These are phyloP conservation scores for Trypoxylon attenuatum DNA, from an alignment of 2,888 invertebrate species.

Conservation along the genomic window DNA sequence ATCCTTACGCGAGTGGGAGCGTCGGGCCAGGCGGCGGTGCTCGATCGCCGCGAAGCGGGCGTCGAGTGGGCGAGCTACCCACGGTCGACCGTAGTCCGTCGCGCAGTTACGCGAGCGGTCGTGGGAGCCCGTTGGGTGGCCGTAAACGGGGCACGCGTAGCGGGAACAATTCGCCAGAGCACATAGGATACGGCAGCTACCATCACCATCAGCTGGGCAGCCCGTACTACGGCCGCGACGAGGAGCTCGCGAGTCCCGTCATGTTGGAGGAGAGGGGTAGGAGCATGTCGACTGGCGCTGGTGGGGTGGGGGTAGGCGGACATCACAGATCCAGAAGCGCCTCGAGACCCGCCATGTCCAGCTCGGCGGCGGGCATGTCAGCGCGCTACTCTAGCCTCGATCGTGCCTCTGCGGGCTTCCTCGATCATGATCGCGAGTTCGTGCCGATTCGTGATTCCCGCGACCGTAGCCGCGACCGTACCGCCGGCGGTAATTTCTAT, in stretches of 20 bases:
- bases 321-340: slow-evolving; percentile 88
- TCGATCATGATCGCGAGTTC: slow-evolving; percentile 90
- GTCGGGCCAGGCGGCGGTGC: slow-evolving; percentile 81
- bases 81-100: slow-evolving; percentile 94
- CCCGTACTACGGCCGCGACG: slow-evolving; percentile 78
- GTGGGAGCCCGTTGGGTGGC: slow-evolving; percentile 78
- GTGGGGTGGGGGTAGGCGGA: slow-evolving; percentile 81
- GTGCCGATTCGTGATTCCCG: slow-evolving; percentile 88
- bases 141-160: slow-evolving; percentile 76
- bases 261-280: slow-evolving; percentile 85
- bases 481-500: slow-evolving; percentile 78
- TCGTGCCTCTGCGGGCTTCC: slow-evolving; percentile 79
- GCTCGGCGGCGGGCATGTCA: slow-evolving; percentile 73
- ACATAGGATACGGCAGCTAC: slow-evolving; percentile 73
- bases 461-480: slow-evolving; percentile 80
- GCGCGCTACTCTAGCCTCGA: slow-evolving; percentile 83
- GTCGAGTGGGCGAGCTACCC: slow-evolving; percentile 83
- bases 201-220: slow-evolving; percentile 76
- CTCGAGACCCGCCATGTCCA: slow-evolving; percentile 80
- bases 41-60: slow-evolving; percentile 78
- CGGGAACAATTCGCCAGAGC: slow-evolving; percentile 80
- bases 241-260: slow-evolving; percentile 90
- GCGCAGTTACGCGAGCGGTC: slow-evolving; percentile 83
- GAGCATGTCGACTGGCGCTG: slow-evolving; percentile 78
- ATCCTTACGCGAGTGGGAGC: slow-evolving; percentile 78